A percentile compares a stretch with the other conserved stretches of the same genome.
These are phyloP conservation scores for Melangyna quadrimaculata DNA, from an alignment of 2,888 invertebrate genomes.

Conservation along the genomic window DNA sequence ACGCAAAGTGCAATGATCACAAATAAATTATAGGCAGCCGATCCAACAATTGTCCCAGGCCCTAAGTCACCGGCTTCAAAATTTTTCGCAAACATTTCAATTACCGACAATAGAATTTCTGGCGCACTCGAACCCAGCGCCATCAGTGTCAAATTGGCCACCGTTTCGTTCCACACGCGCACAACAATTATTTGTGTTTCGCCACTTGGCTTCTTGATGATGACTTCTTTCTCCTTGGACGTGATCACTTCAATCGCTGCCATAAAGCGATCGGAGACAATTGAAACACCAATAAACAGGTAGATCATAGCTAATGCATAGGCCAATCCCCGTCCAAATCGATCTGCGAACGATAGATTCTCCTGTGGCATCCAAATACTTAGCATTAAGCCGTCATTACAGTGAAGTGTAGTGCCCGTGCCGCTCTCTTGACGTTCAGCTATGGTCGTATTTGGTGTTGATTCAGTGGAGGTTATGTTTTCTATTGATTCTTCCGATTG, in stretches of 20 bases:
- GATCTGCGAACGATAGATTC: constrained; percentile 88
- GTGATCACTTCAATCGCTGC: constrained; percentile 99
- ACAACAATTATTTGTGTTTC: constrained; percentile 94
- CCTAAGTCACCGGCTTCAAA: constrained; percentile 98
- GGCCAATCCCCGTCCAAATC: constrained; percentile 91
- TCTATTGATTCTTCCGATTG: constrained; percentile 51
- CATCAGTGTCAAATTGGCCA: constrained; percentile 99
- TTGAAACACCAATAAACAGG: constrained; percentile 99
- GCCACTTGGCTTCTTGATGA: constrained; percentile 93
- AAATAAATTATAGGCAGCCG: constrained; percentile 98
- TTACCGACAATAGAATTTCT: constrained; percentile 97
- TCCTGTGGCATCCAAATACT: constrained; percentile 94
- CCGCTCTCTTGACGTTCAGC: constrained; percentile 63
- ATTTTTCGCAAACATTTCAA: constrained; percentile 97
- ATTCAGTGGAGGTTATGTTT: not conserved
- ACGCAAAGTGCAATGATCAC: constrained; percentile 98
- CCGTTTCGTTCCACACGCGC: constrained; percentile 99
- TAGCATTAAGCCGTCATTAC: constrained; percentile 92
- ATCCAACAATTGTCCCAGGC: constrained; percentile 99
- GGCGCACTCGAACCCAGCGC: constrained; percentile 99
- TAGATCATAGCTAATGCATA: constrained; percentile 95
- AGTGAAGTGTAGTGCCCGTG: constrained; percentile 80
- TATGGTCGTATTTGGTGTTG: constrained; percentile 49
- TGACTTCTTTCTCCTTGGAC: constrained; percentile 96
- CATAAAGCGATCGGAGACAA: constrained; percentile 99